These are phyloP conservation scores for Musca domestica DNA, from an alignment of 1,140 invertebrate genomes.

Conservation along the genomic window DNA sequence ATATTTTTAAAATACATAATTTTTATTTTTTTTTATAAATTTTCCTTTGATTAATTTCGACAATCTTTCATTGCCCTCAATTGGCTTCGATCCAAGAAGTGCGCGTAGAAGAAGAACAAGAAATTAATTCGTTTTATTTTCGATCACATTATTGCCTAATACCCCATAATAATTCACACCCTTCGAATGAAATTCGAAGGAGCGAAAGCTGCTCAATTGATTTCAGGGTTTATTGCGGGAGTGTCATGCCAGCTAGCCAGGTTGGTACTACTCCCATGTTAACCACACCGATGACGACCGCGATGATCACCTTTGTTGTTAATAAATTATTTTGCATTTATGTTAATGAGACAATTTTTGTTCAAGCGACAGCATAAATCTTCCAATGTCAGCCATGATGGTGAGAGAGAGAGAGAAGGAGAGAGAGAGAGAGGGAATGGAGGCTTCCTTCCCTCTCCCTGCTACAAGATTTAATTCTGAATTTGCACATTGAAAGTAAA, in stretches of 20 bases:
- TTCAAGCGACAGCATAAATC: constrained; percentile 10
- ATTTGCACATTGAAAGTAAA: too few relatives aligned
- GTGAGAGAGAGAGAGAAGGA: not conserved
- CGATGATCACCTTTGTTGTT: constrained; percentile 19
- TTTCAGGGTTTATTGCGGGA: not conserved
- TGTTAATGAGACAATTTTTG: constrained; percentile 22
- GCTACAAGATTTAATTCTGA: too few relatives aligned
- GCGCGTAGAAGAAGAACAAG: too few relatives aligned
- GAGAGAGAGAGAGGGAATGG: not conserved
- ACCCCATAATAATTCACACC: not conserved
- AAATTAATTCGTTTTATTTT: too few relatives aligned
- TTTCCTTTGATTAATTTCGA: too few relatives aligned
- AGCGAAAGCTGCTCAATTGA: not conserved
- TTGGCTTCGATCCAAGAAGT: too few relatives aligned
- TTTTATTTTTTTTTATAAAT: too few relatives aligned
- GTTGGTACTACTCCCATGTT: not conserved
- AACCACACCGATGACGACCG: not conserved
- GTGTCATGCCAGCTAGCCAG: not conserved
- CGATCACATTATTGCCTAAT: not conserved
- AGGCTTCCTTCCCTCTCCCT: too few relatives aligned
- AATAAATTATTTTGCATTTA: constrained; percentile 23
- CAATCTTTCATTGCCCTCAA: too few relatives aligned
- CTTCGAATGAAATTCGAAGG: not conserved
- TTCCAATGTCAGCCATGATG: constrained; percentile 15
- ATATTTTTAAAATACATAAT: too few relatives aligned